Base-by-base conservation (phyloP, 1,140 invertebrate genomes). In the Bombus cullumanus region DNA sequence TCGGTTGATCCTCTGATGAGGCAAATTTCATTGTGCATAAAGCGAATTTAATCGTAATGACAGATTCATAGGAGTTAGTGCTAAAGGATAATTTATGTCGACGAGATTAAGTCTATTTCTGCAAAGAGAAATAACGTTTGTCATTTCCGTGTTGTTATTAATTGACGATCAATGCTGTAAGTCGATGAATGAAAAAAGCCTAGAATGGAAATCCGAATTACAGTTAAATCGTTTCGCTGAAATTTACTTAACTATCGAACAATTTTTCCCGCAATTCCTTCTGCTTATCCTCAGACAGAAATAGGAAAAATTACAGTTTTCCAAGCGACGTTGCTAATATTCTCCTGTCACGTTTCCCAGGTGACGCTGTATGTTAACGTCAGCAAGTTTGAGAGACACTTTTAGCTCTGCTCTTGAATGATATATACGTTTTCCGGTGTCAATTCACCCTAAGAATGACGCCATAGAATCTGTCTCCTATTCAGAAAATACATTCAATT, bases 391-490 rank as follows among this genome's bases (percentile, higher is more conserved):
- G 57, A 78, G 31, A 34, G 75, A 64, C 57, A 64, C 37, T 78
- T 78, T 64, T 64, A 41, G 28, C 59, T 41, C 53, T 31, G 37
- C 39, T 64, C 75, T 1, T 78, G 75, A 78, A 78, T 78, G 57
- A 62, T 78, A 62, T 77, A 77, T 64, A 37, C 59, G 6, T 78
- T 39, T 59, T 9, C 15, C 13, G 75, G 18, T 39, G 75, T n/a
- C 75, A 78, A 28, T 64, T 37, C 28, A 39, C 34, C 28, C 13
- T 62, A 62, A 57, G 34, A 25, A 47, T 25, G 10, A 64, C 71
- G 12, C 57, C 39, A 18, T n/a, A 4, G 31, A 47, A 41, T 37
- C 47, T 47, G 9, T 43, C 15, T 37, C 3, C 59, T 37, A 59
- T 77, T 25, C 34, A 59, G 75, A 71, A 69, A 39, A 39, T 1